Evolutionary conservation across 2,113 vertebrate genomes (phyloP), one percentile per base, ranked within the genome.

Genomic region (Ailurus styani): DNA sequence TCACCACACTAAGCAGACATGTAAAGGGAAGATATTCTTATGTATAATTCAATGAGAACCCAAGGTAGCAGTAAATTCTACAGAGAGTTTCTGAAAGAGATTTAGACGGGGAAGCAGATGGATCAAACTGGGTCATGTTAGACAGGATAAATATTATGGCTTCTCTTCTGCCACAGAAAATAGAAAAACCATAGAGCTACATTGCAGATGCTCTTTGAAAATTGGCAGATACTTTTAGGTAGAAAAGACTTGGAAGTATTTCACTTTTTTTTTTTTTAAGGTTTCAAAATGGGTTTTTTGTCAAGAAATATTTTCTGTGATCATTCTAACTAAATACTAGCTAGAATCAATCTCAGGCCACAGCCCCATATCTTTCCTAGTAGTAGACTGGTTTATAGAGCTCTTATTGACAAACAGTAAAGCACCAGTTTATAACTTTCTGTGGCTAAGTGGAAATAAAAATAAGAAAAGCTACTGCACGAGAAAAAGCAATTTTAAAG

Each of bases 81-180:
- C 52, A 66, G 13, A 90, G 7, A 83, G 77, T 97, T 97, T 93
- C 83, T 91, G 64, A 90, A 91, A 40, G 1, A 86, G 75, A 78
- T 93, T 97, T 96, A 94, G 79, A 73, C 47, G 93, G 77, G 40
- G 29, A 90, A 72, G 52, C 64, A 97, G 81, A 87, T 95, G 87
- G 73, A 91, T 97, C 94, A 96, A 97, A 96, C n/a, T 93, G 84
- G 93, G 92, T 97, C 96, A 82, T 37, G 57, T 88, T 96, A 94
- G 75, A 95, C 70, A 90, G 50, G 37, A 92, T 96, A 95, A 96
- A 97, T 97, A 97, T 91, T 93, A 73, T 50, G 62, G 52, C 14
- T 95, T 13, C 37, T 96, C 50, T 93, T 96, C 87, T 94, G 60
- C 68, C 42, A 82, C 23, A 79, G 57, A 90, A 97, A 97, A 96